Evolutionary conservation across 1,140 invertebrate genomes (phyloP), one percentile per base, ranked within the genome.

Genomic region (Apis dorsata): DNA sequence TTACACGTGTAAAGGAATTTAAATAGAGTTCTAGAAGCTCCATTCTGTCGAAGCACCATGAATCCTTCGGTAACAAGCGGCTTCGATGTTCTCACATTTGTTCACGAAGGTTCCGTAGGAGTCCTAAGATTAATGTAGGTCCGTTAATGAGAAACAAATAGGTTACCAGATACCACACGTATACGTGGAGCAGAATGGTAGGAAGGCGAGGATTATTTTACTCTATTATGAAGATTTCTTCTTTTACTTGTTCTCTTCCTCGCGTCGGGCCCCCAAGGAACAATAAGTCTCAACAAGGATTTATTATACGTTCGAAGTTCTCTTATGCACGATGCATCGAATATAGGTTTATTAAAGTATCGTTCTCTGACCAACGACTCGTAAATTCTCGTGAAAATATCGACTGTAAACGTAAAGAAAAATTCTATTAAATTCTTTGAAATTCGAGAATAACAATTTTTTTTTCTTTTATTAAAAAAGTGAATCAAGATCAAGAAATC

Each of bases 81-180:
- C 83, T 78, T 87, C 87, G 76, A 85, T 81, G 85, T 85, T 90
- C 88, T 89, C 86, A 84, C 86, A 72, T 79, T 68, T 76, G 71
- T 68, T 79, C 62, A 17, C 57, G 44, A 53, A 62, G 60, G 59
- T 28, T 73, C 49, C 81, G 34, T 44, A 75, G 81, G 78, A 81
- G 86, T 62, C 81, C 73, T 87, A 91, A 91, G 93, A 94, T 93
- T 93, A 93, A 93, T 93, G 92, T 88, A 75, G 85, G 74, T 81
- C 82, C 87, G 91, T 93, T 93, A 94, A 93, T 93, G 91, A 93
- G 92, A 92, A 92, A 91, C 90, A 93, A 93, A 93, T 93, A 92
- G 86, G 82, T 87, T 83, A 85, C 78, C 59, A 72, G 72, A 28
- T 13, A 13, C 74, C 24, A 21, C 11, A 69, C 77, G 60, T 55